Evolutionary conservation across 2,113 vertebrate species (phyloP), one percentile per base, ranked within the genome.

Genomic region (Myiozetetes cayanensis): DNA sequence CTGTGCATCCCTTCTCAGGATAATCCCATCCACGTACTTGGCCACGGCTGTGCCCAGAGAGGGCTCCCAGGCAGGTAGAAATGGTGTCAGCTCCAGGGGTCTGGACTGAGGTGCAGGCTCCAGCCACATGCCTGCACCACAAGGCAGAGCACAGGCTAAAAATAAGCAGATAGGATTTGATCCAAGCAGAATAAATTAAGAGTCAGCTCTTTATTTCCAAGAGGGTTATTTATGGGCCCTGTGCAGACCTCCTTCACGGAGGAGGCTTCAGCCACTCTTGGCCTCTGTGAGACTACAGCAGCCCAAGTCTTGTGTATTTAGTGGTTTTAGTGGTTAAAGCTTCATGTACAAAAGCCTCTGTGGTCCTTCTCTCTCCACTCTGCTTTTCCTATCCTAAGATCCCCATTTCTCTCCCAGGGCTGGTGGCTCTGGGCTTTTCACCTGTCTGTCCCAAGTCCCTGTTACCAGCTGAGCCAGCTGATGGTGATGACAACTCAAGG

Each of bases 141-240:
- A 10, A 74, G 88, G 58, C 68, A 81, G 8, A 67, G 90, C 50
- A 61, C 30, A 65, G 85, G 52, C 92, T 88, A 80, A 95, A 95
- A 92, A 93, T 89, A 89, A 89, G 71, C 53, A n/a, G 61, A 61
- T 14, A 81, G 72, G 74, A 85, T 89, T 72, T 94, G 92, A 90
- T 91, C 77, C 78, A 79, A 77, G 62, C 4, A 3, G 85, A 89
- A 82, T 75, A 74, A 89, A 66, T 30, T 44, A 63, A 46, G 61
- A 95, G 49, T 50, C 80, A 84, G 72, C 47, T 81, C 71, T 82
- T 87, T 78, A 63, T 79, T 85, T 49, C 58, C 53, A 41, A 79
- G 61, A 65, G 67, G n/a, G 47, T 66, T 93, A 91, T 96, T 95
- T 95, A 92, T 39, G 71, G 75, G 30, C 28, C 76, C 27, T 20